Conservation (phyloP, 1,140 invertebrate genomes). For the Plutomurus gul region DNA sequence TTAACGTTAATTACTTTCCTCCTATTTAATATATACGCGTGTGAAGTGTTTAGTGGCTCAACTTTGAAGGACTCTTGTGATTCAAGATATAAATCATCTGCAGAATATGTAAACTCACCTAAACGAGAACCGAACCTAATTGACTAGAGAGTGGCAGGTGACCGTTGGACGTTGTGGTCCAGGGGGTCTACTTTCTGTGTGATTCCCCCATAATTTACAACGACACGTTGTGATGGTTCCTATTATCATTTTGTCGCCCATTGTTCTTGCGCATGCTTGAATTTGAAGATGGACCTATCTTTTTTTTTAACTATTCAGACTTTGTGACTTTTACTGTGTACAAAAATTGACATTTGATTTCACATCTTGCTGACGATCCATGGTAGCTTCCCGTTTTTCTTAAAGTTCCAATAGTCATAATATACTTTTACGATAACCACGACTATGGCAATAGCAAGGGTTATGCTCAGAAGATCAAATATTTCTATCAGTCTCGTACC, state of each 20-base stretch:
- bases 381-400: conserved; percentile 74
- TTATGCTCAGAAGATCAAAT: conserved; percentile 73
- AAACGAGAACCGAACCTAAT: not conserved
- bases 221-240: too few species aligned
- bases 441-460: conserved; percentile 69
- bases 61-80: too few species aligned
- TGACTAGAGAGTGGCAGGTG: not conserved
- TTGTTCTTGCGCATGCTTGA: not conserved
- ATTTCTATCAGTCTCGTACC: conserved; percentile 60
- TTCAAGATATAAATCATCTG: too few species aligned
- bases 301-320: not conserved
- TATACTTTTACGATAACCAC: conserved; percentile 72
- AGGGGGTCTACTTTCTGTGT: too few species aligned
- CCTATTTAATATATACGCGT: too few species aligned
- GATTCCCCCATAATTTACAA: too few species aligned
- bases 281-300: not conserved
- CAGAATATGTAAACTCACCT: not conserved
- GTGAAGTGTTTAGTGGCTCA: too few species aligned
- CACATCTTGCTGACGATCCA: conserved; percentile 78
- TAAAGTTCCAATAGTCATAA: conserved; percentile 80
- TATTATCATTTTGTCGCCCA: not conserved
- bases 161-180: too few species aligned
- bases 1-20: too few species aligned
- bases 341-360: conserved; percentile 52
- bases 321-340: not conserved